These are phyloP conservation scores for Trinectes maculatus DNA, from an alignment of 2,113 vertebrate species.

Conservation along the genomic window DNA sequence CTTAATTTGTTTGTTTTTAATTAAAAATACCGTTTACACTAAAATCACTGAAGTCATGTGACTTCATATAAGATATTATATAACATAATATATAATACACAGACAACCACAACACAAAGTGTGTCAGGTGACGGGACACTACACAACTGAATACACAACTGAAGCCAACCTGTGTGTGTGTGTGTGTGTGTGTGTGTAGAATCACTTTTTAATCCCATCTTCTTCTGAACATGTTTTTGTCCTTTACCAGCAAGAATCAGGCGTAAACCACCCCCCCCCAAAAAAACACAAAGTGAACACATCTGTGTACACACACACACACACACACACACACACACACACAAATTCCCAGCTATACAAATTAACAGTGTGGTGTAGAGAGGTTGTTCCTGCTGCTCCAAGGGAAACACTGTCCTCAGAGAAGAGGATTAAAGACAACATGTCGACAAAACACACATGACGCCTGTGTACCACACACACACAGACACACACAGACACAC, in stretches of 20 bases:
- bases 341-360: constrained; percentile 6
- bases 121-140: no score
- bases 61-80: no score
- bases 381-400: background rate
- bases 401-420: constrained; percentile 29
- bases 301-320: background rate
- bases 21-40: no score
- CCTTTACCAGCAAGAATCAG: background rate
- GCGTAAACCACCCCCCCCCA: background rate
- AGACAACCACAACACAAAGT: no score
- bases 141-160: no score
- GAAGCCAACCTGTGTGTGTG: no score
- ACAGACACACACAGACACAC: constrained; percentile 31
- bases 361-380: constrained; percentile 1
- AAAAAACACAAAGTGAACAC: background rate
- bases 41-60: no score
- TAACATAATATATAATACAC: no score
- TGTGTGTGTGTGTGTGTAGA: no score
- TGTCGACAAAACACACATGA: constrained; percentile 44
- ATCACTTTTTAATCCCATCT: constrained; percentile 19
- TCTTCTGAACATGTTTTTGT: constrained; percentile 1
- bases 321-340: background rate
- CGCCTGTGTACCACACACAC: constrained; percentile 29
- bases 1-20: no score
- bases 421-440: constrained; percentile 36